phyloP scores from a whole-genome alignment of 2,888 invertebrate species.

The Drosophila birchii region DNA sequence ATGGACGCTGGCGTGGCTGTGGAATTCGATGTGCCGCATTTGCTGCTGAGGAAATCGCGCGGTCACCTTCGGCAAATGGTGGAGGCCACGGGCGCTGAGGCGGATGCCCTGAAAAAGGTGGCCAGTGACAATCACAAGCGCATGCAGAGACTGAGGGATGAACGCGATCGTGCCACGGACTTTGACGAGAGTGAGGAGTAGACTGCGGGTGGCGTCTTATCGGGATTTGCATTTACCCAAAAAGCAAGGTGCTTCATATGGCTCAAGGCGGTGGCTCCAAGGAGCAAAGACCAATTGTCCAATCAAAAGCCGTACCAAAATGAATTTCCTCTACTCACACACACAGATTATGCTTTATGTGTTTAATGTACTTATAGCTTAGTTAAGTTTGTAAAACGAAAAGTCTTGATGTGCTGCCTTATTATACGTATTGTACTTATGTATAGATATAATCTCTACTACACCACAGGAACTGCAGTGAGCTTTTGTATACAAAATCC shows the following conservation, averaged over 20 bases:
- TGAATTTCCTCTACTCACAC: conserved; percentile 16
- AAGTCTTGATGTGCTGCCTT: conserved; percentile 59
- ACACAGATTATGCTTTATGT: conserved; percentile 14
- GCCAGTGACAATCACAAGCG: conserved; percentile 84
- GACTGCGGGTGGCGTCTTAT: neutral
- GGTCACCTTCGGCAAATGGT: conserved; percentile 90
- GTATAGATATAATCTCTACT: conserved; percentile 20
- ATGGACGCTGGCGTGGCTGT: conserved; percentile 92
- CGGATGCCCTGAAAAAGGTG: conserved; percentile 85
- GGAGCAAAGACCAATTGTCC: neutral
- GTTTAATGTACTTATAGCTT: conserved; percentile 42
- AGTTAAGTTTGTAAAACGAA: conserved; percentile 36
- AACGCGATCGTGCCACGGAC: conserved; percentile 36
- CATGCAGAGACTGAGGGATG: conserved; percentile 54
- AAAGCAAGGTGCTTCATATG: conserved; percentile 25
- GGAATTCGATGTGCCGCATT: conserved; percentile 90
- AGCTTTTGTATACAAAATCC: conserved; percentile 1
- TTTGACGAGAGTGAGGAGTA: conserved; percentile 12
- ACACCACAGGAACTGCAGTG: conserved; percentile 11
- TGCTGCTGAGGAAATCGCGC: conserved; percentile 87
- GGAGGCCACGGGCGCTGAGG: conserved; percentile 87
- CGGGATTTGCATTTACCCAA: conserved; percentile 46
- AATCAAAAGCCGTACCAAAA: conserved; percentile 43
- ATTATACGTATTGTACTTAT: conserved; percentile 55
- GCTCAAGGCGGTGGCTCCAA: conserved; percentile 10